phyloP scores from a whole-genome alignment of 92 coral and sea anemone species.

The Meandrina meandrites region DNA sequence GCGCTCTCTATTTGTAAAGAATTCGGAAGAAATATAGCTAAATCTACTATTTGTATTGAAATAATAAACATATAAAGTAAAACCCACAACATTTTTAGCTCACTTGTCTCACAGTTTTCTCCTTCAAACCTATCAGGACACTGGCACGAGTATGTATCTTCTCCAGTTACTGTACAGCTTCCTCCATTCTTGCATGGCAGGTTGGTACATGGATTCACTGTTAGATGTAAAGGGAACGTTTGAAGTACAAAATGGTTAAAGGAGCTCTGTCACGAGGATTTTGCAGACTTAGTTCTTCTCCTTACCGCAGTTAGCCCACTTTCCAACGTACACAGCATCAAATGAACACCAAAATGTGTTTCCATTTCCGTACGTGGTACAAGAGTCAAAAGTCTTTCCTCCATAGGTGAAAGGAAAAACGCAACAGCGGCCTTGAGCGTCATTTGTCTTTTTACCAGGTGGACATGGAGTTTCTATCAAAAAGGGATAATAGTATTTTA shows the following conservation, averaged over 20 bases:
- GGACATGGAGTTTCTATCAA: no score
- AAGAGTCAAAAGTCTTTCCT: not conserved
- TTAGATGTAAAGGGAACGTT: no score
- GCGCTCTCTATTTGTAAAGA: no score
- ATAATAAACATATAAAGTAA: no score
- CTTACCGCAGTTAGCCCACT: not conserved
- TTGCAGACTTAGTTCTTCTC: no score
- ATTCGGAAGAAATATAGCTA: no score
- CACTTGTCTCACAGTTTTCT: slow-evolving; percentile 17
- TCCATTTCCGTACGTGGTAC: not conserved
- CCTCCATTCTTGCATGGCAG: slow-evolving; percentile 19
- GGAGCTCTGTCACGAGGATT: no score
- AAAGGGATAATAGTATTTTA: no score
- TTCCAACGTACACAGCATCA: not conserved
- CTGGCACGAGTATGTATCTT: not conserved
- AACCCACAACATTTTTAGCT: no score
- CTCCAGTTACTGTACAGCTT: slow-evolving; percentile 6
- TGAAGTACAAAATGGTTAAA: no score
- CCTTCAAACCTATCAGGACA: slow-evolving; percentile 22
- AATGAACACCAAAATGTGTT: not conserved
- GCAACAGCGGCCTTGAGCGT: not conserved
- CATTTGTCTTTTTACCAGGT: not conserved
- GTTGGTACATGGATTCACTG: slow-evolving; percentile 18
- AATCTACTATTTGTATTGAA: no score
- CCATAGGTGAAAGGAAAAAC: not conserved